Base-by-base conservation (phyloP, 2,888 invertebrate genomes). In the Drosophila rellima region DNA sequence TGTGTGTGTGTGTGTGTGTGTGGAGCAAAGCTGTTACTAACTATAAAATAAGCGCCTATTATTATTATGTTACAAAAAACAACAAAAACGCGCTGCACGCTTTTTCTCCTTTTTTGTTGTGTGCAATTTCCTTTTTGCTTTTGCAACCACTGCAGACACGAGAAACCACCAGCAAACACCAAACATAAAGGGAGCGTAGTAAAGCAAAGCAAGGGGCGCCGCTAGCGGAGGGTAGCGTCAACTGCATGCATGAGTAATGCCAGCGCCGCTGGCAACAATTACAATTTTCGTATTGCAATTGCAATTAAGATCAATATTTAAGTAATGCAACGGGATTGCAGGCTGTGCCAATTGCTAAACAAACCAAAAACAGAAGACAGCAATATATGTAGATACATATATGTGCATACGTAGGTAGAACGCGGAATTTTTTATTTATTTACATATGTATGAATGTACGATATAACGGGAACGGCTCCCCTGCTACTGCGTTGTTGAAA, bases 231-330 rank as follows among this genome's bases (percentile, higher is more conserved):
- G 2, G 17, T 31, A 50, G 35, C 50, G 47, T 51, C 35, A 64
- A 51, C 51, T 71, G 61, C 69, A 70, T 76, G 79, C 74, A 82
- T 82, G 86, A 82, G 78, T 82, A 86, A 83, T 79, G 52, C 50
- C 48, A 51, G 15, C 45, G 44, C 5, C 15, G 45, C 70, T 55
- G 48, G 39, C 68, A 67, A 20, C 66, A 64, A 65, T 70, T 56
- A 44, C n/a, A 56, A 11, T 40, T 50, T 62, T 57, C 40, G 31
- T 67, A 72, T 67, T 61, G 63, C 64, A 69, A 60, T 68, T 68
- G 68, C 68, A 83, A 83, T 86, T 81, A 71, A 74, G 83, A 80
- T 83, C 84, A 81, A 86, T 78, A 83, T 80, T 83, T 74, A 52
- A 77, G 70, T 56, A 75, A 70, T 74, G 74, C 79, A 70, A 62